These are phyloP conservation scores for Rhinophrynus dorsalis DNA, from an alignment of 2,797 vertebrate genomes.

Conservation along the genomic window DNA sequence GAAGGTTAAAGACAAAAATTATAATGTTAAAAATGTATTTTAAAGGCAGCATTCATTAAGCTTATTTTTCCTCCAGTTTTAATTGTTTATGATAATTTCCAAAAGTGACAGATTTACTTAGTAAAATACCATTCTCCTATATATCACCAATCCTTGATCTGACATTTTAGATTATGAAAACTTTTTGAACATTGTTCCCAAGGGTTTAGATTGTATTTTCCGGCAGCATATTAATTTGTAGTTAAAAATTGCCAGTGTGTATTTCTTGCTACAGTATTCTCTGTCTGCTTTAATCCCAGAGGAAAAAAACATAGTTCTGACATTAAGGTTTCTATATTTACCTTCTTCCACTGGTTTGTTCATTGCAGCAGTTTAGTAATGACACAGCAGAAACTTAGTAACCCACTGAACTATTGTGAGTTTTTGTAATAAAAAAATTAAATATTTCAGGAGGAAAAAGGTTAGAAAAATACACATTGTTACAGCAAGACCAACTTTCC, in stretches of 20 bases:
- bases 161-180: too few species aligned
- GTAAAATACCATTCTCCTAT: too few species aligned
- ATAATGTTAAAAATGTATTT: too few species aligned
- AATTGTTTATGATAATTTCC: too few species aligned
- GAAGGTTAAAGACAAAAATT: too few species aligned
- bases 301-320: constrained; percentile 23
- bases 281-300: constrained; percentile 1
- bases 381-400: constrained; percentile 13
- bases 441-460: constrained; percentile 2
- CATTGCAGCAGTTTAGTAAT: constrained; percentile 9
- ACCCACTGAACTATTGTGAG: constrained; percentile 27
- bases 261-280: neutral
- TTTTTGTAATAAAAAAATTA: constrained; percentile 25
- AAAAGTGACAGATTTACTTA: too few species aligned
- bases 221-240: neutral
- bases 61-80: too few species aligned
- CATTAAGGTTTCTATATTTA: constrained; percentile 40
- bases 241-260: neutral
- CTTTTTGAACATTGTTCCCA: too few species aligned
- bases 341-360: neutral
- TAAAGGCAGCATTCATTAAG: too few species aligned
- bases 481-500: neutral
- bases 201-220: neutral
- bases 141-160: too few species aligned
- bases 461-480: neutral